A percentile compares a stretch with the other conserved stretches of the same genome.
phyloP scores from a whole-genome alignment of 2,113 vertebrate genomes.

The Anas platyrhynchos region DNA sequence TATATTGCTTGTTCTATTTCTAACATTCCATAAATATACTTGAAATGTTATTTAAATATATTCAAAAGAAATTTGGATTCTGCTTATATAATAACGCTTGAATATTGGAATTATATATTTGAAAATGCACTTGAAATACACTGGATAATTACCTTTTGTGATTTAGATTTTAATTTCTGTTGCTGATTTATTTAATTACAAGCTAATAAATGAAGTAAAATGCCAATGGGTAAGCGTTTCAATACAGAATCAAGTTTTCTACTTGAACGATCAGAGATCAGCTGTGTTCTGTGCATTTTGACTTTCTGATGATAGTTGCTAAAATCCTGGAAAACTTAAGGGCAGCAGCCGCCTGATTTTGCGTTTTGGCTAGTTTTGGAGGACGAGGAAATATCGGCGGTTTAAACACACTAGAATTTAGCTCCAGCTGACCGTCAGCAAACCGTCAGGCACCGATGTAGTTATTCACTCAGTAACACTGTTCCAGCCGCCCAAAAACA shows the following conservation, averaged over 20 bases:
- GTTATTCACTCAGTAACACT: conserved; percentile 10
- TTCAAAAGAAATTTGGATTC: conserved; percentile 88
- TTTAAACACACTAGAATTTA: neutral
- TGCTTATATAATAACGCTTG: conserved; percentile 92
- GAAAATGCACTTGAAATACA: conserved; percentile 99
- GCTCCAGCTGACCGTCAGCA: neutral
- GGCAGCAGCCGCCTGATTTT: neutral
- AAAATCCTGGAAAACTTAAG: conserved; percentile 9
- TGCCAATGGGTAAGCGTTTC: conserved; percentile 82
- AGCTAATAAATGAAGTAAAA: conserved; percentile 97
- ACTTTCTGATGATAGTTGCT: conserved; percentile 18
- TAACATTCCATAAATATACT: conserved; percentile 99
- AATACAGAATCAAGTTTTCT: conserved; percentile 65
- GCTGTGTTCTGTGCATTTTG: neutral
- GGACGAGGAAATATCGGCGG: neutral
- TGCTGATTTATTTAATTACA: conserved; percentile 98
- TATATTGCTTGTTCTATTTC: conserved; percentile 92
- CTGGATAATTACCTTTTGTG: conserved; percentile 99
- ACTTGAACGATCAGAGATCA: neutral
- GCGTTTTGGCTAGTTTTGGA: neutral
- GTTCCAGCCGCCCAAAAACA: conserved; percentile 33
- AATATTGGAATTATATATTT: conserved; percentile 96
- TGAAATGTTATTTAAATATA: conserved; percentile 99
- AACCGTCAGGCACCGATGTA: neutral
- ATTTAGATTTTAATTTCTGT: conserved; percentile 95